Evolutionary conservation across 2,888 invertebrate species (phyloP), one percentile per base, ranked within the genome.

Genomic region (Drosophila antonietae): DNA sequence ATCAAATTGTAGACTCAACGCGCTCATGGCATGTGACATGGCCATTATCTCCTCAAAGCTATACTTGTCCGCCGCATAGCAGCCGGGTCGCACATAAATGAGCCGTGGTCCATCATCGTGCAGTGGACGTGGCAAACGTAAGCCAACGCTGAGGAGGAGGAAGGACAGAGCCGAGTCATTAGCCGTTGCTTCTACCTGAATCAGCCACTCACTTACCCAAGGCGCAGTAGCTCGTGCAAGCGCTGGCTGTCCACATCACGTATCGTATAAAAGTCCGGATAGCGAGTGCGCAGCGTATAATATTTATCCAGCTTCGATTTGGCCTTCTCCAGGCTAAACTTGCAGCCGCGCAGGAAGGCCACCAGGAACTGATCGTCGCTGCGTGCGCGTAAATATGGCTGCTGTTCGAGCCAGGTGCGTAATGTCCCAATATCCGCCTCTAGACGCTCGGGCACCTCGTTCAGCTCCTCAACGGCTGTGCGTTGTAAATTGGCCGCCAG

Each of bases 221-320:
- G 61, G 57, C 61, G 52, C 7, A 90, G 18, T 2, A 87, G 47
- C 20, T 89, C 88, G 44, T 64, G 65, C 2, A 82, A 37, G 8
- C 74, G 77, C 6, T 82, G 66, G 64, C 79, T 83, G 20, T 86
- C 75, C 18, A 90, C 82, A 73, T 90, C 78, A 14, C 83, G 72
- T 66, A 90, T 84, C 4, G 71, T 91, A 77, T 94, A 94, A 68
- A 94, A 93, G 75, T 95, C 95, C 1, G 95, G 95, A n/a, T 94
- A 92, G 55, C 94, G 90, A 0, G 93, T 92, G 81, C 94, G 93
- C 60, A 91, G 63, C 0, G 94, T 94, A 79, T 95, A 95, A 83
- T 93, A 95, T 89, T 93, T 93, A 64, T 94, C 94, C n/a, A 94
- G 71, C 80, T 94, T 94, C 60, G 92, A 90, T 82, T 94, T 94